Evolutionary conservation across 2,113 vertebrate species (phyloP).

Genomic region (Ammodytes dubius): DNA sequence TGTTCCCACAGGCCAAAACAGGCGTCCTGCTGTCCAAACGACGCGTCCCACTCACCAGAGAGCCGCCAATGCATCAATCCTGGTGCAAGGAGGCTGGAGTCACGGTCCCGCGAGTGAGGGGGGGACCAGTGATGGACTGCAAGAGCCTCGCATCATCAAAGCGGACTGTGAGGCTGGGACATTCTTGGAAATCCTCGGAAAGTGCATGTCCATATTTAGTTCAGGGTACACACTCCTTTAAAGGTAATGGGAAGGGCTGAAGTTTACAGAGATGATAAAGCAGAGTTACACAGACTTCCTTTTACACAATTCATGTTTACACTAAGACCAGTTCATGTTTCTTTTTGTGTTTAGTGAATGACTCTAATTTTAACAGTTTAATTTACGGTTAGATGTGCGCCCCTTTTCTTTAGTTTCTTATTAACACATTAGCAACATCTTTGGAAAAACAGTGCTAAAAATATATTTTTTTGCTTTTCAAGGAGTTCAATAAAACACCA

Average conservation of each 20-base stretch:
- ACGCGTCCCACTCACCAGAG: conserved; percentile 58
- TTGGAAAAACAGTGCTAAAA: background rate
- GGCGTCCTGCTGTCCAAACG: conserved; percentile 49
- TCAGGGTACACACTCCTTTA: conserved; percentile 93
- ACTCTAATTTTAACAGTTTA: conserved; percentile 11
- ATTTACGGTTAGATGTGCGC: background rate
- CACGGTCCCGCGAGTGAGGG: conserved; percentile 49
- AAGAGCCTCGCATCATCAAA: conserved; percentile 83
- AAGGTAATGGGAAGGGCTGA: conserved; percentile 91
- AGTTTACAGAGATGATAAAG: conserved; percentile 86
- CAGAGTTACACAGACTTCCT: conserved; percentile 75
- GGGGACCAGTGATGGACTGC: conserved; percentile 72
- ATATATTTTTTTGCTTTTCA: background rate
- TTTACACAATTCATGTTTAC: conserved; percentile 67
- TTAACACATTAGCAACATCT: background rate
- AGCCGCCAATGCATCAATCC: conserved; percentile 68
- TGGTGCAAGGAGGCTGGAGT: conserved; percentile 60
- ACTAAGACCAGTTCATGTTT: conserved; percentile 20
- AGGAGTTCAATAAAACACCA: background rate
- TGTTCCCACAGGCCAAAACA: conserved; percentile 40
- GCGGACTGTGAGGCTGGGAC: conserved; percentile 91
- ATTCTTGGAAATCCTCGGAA: conserved; percentile 96
- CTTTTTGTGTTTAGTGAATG: conserved; percentile 22
- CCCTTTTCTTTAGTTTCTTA: background rate
- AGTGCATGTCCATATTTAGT: conserved; percentile 99